Evolutionary conservation across 2,888 invertebrate species (phyloP), one percentile per base, ranked within the genome.

Genomic region (Napeogenes inachia): DNA sequence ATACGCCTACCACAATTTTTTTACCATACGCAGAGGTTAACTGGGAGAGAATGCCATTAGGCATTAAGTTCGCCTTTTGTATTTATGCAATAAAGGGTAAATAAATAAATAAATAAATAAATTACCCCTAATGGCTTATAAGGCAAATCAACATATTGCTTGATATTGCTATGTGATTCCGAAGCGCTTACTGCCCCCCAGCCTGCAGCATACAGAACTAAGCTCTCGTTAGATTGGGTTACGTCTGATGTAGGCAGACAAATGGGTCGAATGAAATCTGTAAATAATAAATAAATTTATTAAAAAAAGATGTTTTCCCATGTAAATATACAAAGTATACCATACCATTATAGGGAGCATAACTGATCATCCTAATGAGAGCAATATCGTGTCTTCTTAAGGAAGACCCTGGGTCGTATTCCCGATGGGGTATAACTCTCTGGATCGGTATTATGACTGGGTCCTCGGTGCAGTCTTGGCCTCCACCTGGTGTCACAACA

Each of bases 131-230:
- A 54, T 65, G 32, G 10, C 65, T 53, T 2, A 73, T 68, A 75
- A 3, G 80, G 78, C 45, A 84, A 47, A 45, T 68, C 69, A 0
- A 80, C 75, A 38, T 78, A 73, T 13, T 76, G 72, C 61, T 83
- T 85, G n/a, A 76, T 56, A n/a, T 73, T 64, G 66, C 79, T 83
- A 13, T 61, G 66, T 0, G 63, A 57, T 3, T 63, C 66, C 67
- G 81, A 74, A 30, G 73, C 72, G 63, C 87, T 85, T 13, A 88
- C 83, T 55, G 82, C 85, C 4, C 92, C 92, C 92, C 92, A 92
- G 0, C 92, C 92, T 5, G 91, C 87, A 2, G 89, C 77, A 60
- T 57, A 73, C 33, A 85, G 54, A 2, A 61, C 73, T 35, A 75
- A 66, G 5, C 71, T 65, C 0, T 0, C 72, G 69, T 2, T 13